Conservation (phyloP, 2,113 vertebrate species). For the Eclectus roratus region DNA sequence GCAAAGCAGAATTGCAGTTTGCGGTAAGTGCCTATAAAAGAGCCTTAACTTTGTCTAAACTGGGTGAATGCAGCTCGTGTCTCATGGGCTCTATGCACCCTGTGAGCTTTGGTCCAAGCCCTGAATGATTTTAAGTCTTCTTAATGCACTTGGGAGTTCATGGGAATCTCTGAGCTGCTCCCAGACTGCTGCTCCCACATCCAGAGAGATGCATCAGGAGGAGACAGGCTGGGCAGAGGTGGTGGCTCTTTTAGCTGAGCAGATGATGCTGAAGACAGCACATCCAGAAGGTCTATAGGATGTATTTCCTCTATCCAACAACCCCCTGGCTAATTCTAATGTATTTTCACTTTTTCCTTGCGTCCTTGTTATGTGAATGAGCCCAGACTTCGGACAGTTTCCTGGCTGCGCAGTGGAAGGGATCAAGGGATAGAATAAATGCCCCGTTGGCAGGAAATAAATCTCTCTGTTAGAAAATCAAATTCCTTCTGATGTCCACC, state of each 20-base stretch:
- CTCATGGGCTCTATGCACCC: neutral
- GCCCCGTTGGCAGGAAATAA: neutral
- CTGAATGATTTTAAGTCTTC: neutral
- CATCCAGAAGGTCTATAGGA: neutral
- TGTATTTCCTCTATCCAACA: neutral
- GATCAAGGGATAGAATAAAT: neutral
- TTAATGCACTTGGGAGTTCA: neutral
- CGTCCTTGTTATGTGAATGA: neutral
- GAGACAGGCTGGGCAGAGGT: neutral
- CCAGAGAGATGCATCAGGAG: neutral
- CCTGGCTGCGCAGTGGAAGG: neutral
- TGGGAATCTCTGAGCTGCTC: neutral
- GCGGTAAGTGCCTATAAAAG: neutral
- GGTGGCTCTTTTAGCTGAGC: neutral
- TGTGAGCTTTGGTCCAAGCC: neutral
- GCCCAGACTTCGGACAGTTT: neutral
- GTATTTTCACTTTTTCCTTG: neutral
- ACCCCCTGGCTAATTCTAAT: neutral
- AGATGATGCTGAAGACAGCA: neutral
- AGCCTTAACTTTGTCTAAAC: neutral
- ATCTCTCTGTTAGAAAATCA: slow-evolving; percentile 20
- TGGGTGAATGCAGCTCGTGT: neutral
- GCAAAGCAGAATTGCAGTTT: neutral
- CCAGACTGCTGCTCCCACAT: neutral
- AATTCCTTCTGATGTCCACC: slow-evolving; percentile 10